Evolutionary conservation across 2,888 invertebrate species (phyloP).

Genomic region (Ophion obscuratus): DNA sequence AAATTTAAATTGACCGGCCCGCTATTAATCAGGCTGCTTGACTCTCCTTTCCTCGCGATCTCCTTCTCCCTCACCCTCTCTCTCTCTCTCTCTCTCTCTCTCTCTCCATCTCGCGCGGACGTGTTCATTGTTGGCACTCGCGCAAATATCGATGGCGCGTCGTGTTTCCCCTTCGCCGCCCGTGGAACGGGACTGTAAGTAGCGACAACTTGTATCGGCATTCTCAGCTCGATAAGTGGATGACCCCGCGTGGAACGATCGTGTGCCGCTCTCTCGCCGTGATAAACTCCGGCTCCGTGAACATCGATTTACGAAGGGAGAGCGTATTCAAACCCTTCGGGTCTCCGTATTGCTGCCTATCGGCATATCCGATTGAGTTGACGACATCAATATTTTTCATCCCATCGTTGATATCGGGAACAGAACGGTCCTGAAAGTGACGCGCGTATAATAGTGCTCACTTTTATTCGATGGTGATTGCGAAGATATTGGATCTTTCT

Average conservation of each 20-base stretch:
- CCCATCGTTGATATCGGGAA: too few relatives aligned
- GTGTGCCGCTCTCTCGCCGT: background rate
- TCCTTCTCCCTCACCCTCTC: background rate
- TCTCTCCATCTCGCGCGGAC: background rate
- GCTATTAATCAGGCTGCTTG: background rate
- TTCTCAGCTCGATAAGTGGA: constrained; percentile 46
- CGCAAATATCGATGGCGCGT: constrained; percentile 57
- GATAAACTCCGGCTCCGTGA: too few relatives aligned
- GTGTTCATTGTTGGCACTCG: constrained; percentile 15
- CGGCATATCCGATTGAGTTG: too few relatives aligned
- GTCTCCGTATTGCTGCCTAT: too few relatives aligned
- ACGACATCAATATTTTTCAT: too few relatives aligned
- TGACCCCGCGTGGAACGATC: constrained; percentile 38
- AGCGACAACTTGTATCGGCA: constrained; percentile 50
- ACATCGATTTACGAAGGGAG: too few relatives aligned
- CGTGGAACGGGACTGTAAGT: constrained; percentile 40
- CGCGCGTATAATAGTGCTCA: too few relatives aligned
- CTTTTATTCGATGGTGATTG: too few relatives aligned
- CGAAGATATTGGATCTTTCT: too few relatives aligned
- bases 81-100: background rate
- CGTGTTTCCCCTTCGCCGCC: constrained; percentile 4
- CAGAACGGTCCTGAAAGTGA: too few relatives aligned
- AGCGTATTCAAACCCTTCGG: too few relatives aligned
- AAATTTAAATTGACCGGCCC: background rate
- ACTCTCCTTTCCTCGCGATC: background rate